Evolutionary conservation across 1,140 invertebrate species (phyloP), one percentile per base, ranked within the genome.

Genomic region (Zaprionus davidi): DNA sequence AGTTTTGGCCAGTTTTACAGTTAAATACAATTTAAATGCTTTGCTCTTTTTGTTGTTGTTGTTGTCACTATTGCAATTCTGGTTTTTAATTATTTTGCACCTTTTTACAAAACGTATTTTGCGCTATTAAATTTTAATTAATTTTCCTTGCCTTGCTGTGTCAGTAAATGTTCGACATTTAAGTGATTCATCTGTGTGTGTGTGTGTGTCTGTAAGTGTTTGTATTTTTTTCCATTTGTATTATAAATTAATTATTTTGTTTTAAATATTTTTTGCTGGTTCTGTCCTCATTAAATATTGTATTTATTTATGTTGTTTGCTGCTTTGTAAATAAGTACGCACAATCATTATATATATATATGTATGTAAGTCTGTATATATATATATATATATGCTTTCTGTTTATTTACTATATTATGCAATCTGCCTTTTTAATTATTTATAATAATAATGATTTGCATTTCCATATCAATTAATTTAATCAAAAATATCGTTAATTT

Each of bases 21-120:
- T 80, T 84, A 85, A 90, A 88, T 90, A 88, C 78, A 76, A 73
- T 81, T 81, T 88, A 88, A 88, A 88, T 88, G 85, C 85, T 76
- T 76, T 79, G 75, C 68, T 83, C 38, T 73, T 81, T 17, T 78
- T 59, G 12, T 76, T 72, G 46, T 69, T 72, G 46, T 69, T 74
- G 78, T 71, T 28, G 60, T 44, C 20, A 20, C 36, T 55, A 20
- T 13, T 46, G 44, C 17, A 17, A 17, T 46, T 44, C 41, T 46
- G 24, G 55, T 62, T 68, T 60, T 81, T 83, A 76, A 75, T 78
- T 75, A 78, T 75, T 78, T 87, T 81, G 46, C 67, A 78, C 63
- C 66, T 76, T 68, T 74, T 53, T 73, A 63, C 63, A 72, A 56
- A 78, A 59, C 56, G 28, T 68, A 64, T 24, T 70, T 76, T 71